Conservation (phyloP, 1,140 invertebrate genomes). For the Atopsyche davidsoni region DNA sequence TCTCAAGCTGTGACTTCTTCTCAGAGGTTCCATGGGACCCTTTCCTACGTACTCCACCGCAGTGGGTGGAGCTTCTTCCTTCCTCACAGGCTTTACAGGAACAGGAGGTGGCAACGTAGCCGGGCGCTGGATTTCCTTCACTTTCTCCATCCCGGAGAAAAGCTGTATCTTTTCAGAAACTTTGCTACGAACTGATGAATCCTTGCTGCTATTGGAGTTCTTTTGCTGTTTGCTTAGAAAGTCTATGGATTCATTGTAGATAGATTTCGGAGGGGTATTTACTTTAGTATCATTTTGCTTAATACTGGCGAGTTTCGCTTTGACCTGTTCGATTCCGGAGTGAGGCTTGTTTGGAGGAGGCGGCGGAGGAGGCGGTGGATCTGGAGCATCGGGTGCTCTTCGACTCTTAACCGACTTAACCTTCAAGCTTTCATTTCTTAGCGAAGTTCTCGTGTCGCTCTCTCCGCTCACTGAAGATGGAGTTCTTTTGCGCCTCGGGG, state of each 20-base stretch:
- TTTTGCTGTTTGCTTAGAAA: slow-evolving; percentile 27
- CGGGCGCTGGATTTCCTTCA: slow-evolving; percentile 46
- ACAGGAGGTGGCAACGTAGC: slow-evolving; percentile 43
- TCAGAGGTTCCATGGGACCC: slow-evolving; percentile 38
- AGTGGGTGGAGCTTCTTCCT: slow-evolving; percentile 7
- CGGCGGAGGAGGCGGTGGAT: slow-evolving; percentile 31
- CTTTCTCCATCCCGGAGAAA: slow-evolving; percentile 47
- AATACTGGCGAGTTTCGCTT: slow-evolving; percentile 51
- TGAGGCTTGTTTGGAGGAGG: slow-evolving; percentile 39
- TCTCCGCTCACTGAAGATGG: slow-evolving; percentile 54
- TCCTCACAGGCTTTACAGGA: slow-evolving; percentile 38
- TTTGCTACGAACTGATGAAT: slow-evolving; percentile 44
- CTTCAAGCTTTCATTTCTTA: slow-evolving; percentile 23
- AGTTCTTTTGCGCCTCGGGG: slow-evolving; percentile 53
- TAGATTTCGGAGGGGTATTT: slow-evolving; percentile 41
- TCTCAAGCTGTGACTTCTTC: slow-evolving; percentile 45
- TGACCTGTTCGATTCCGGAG: slow-evolving; percentile 48
- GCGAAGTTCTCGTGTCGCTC: slow-evolving; percentile 41
- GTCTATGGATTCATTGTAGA: slow-evolving; percentile 35
- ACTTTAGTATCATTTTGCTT: slow-evolving; percentile 36
- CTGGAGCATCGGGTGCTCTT: slow-evolving; percentile 39
- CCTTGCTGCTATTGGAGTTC: slow-evolving; percentile 37
- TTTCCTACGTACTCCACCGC: slow-evolving; percentile 32
- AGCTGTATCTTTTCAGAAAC: slow-evolving; percentile 48
- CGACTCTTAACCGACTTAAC: slow-evolving; percentile 33